phyloP scores from a whole-genome alignment of 2,797 vertebrate species.

The Lateolabrax maculatus region DNA sequence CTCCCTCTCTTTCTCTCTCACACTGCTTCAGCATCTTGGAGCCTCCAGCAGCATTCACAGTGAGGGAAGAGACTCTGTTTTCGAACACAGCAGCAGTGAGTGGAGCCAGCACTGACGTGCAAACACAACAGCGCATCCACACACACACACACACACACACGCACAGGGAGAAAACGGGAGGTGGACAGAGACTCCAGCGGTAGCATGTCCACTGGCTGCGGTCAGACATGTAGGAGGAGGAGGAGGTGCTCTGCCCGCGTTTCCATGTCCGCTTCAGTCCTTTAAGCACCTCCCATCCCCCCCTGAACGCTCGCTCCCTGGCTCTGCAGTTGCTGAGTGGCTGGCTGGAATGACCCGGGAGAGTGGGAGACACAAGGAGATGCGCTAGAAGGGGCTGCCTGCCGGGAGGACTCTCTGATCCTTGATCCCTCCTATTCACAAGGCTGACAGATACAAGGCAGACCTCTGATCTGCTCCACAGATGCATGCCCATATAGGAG shows the following conservation, averaged over 20 bases:
- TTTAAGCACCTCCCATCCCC: slow-evolving; percentile 81
- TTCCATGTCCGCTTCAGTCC: slow-evolving; percentile 70
- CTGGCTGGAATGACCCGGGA: slow-evolving; percentile 81
- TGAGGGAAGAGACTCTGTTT: slow-evolving; percentile 61
- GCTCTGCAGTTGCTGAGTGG: slow-evolving; percentile 79
- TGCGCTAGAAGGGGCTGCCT: slow-evolving; percentile 71
- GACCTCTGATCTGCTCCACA: slow-evolving; percentile 72
- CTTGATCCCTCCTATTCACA: slow-evolving; percentile 68
- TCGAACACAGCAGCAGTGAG: slow-evolving; percentile 48
- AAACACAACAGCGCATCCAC: slow-evolving; percentile 36
- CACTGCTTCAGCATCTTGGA: slow-evolving; percentile 72
- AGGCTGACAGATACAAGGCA: slow-evolving; percentile 61
- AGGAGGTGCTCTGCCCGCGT: slow-evolving; percentile 73
- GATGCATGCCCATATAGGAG: slow-evolving; percentile 82
- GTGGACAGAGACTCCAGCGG: slow-evolving; percentile 66
- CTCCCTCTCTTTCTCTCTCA: slow-evolving; percentile 43
- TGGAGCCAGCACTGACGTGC: slow-evolving; percentile 52
- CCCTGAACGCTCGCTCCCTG: slow-evolving; percentile 58
- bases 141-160: slow-evolving; percentile 33
- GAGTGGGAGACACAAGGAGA: slow-evolving; percentile 77
- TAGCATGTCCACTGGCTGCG: slow-evolving; percentile 74
- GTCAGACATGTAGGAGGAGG: slow-evolving; percentile 79
- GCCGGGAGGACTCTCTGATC: slow-evolving; percentile 77
- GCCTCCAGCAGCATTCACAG: slow-evolving; percentile 65
- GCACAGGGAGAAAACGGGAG: slow-evolving; percentile 52